A percentile compares a stretch with the other conserved stretches of the same genome.
Conservation (phyloP, 2,888 invertebrate genomes). For the Nymphalis polychloros region DNA sequence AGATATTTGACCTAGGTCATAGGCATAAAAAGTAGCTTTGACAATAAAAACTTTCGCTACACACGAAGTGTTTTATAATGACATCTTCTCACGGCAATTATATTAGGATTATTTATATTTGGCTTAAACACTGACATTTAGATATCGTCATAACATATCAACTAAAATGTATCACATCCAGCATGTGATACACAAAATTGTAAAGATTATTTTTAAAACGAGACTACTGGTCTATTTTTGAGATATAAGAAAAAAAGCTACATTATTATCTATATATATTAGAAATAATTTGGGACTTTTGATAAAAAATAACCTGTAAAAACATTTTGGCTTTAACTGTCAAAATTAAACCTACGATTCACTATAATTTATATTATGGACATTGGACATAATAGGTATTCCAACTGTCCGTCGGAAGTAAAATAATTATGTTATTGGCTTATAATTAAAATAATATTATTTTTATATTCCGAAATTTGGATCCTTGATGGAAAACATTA, state of each 20-base stretch:
- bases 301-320: neutral
- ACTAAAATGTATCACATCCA: slow-evolving; percentile 23
- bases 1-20: slow-evolving; percentile 24
- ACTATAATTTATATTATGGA: neutral
- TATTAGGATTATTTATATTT: neutral
- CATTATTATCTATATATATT: too few relatives aligned
- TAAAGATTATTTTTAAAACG: slow-evolving; percentile 7
- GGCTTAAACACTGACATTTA: slow-evolving; percentile 12
- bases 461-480: slow-evolving; percentile 2
- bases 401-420: neutral
- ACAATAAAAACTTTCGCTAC: slow-evolving; percentile 31
- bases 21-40: slow-evolving; percentile 29
- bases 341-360: neutral
- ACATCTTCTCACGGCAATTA: slow-evolving; percentile 5
- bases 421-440: neutral
- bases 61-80: slow-evolving; percentile 3
- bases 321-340: neutral
- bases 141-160: slow-evolving; percentile 26
- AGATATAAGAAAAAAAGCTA: neutral
- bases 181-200: slow-evolving; percentile 18
- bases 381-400: neutral
- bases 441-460: slow-evolving; percentile 3
- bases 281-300: neutral
- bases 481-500: neutral
- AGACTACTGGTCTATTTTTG: slow-evolving; percentile 4